Conservation (phyloP, 2,113 vertebrate species). For the Meriones unguiculatus region DNA sequence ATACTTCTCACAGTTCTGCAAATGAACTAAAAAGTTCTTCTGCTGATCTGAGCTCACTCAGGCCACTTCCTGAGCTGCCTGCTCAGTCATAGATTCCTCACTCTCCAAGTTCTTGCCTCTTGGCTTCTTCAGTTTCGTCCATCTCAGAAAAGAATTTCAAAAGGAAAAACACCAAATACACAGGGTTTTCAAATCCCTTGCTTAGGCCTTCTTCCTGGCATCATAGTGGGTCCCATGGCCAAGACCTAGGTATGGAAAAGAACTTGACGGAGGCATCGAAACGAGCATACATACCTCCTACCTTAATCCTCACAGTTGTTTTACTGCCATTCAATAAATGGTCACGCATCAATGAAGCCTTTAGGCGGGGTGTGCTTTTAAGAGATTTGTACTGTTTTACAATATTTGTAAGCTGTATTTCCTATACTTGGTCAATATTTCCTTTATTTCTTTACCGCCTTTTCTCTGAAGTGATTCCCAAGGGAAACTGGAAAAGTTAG, state of each 20-base stretch:
- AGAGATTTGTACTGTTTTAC: not conserved
- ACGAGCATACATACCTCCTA: not conserved
- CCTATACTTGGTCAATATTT: not conserved
- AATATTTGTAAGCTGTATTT: not conserved
- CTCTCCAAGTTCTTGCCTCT: not conserved
- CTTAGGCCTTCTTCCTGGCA: not conserved
- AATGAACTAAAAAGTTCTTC: not conserved
- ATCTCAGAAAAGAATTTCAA: not conserved
- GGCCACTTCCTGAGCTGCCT: not conserved
- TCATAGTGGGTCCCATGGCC: not conserved
- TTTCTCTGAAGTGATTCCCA: slow-evolving; percentile 29
- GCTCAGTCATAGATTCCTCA: not conserved
- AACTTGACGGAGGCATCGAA: not conserved
- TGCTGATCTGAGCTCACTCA: not conserved
- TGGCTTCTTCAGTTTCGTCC: not conserved
- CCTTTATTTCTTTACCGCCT: not conserved
- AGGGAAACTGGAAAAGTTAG: not conserved
- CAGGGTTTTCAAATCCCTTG: not conserved
- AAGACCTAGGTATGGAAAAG: not conserved
- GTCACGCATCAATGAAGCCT: not conserved
- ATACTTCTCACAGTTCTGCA: not conserved
- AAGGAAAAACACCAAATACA: not conserved
- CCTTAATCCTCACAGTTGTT: not conserved
- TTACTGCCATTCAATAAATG: not conserved
- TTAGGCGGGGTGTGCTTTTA: not conserved